phyloP scores from a whole-genome alignment of 2,113 vertebrate species.

The Leuciscus idus region DNA sequence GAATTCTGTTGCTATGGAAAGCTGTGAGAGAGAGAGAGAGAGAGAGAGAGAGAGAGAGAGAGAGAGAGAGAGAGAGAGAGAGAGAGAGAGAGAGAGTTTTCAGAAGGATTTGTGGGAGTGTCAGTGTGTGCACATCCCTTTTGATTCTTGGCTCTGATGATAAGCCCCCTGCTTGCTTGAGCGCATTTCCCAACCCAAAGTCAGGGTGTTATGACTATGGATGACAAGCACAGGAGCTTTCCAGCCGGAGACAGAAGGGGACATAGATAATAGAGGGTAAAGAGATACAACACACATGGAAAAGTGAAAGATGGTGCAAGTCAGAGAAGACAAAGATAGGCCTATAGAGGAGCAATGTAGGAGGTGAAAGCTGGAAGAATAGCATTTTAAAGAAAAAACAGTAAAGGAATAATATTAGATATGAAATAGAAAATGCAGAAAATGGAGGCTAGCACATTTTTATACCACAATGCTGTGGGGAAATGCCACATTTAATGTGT shows the following conservation, averaged over 20 bases:
- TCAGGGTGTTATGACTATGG: conserved; percentile 16
- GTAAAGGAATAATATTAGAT: not conserved
- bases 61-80: too few species aligned
- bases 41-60: too few species aligned
- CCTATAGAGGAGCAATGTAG: not conserved
- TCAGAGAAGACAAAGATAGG: not conserved
- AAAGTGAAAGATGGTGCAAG: conserved; percentile 4
- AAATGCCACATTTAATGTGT: too few species aligned
- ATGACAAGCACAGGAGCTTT: conserved; percentile 39
- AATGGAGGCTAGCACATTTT: not conserved
- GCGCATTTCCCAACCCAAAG: conserved; percentile 36
- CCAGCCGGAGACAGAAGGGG: not conserved
- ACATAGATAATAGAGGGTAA: conserved; percentile 3
- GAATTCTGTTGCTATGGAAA: not conserved
- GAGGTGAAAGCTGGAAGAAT: not conserved
- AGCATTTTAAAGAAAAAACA: not conserved
- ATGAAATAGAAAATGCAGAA: not conserved
- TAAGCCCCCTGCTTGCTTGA: conserved; percentile 47
- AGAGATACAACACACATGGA: not conserved
- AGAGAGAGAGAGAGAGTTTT: not conserved
- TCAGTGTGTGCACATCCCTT: conserved; percentile 20
- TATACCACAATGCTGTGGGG: not conserved
- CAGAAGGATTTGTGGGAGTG: conserved; percentile 18
- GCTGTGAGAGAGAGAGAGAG: not conserved
- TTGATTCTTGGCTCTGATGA: conserved; percentile 29